Conservation (phyloP, 2,113 vertebrate genomes). For the Sinocyclocheilus anshuiensis region DNA sequence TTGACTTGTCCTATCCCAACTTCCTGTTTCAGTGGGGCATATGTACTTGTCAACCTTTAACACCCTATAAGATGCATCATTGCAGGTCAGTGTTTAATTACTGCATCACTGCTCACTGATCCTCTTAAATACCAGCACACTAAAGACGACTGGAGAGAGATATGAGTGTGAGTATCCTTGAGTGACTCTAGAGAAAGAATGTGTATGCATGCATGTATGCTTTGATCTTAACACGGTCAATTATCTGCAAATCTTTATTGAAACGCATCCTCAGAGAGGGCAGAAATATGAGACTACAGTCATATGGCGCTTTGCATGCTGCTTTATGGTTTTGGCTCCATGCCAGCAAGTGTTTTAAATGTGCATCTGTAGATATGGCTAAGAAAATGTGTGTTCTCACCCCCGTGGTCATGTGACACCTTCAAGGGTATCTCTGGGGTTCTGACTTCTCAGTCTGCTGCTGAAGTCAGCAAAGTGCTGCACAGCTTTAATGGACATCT, state of each 20-base stretch:
- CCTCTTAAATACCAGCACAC: slow-evolving; percentile 20
- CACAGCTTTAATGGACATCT: slow-evolving; percentile 32
- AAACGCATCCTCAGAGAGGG: background rate
- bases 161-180: slow-evolving; percentile 20
- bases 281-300: background rate
- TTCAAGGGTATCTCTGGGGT: slow-evolving; percentile 50
- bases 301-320: background rate
- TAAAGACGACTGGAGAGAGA: slow-evolving; percentile 23
- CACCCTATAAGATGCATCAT: background rate
- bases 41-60: background rate
- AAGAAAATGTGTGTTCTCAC: slow-evolving; percentile 6
- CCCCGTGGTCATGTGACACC: slow-evolving; percentile 28
- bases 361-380: background rate
- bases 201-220: background rate
- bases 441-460: background rate
- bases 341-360: background rate
- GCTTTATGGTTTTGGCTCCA: background rate
- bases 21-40: background rate
- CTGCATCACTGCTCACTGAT: slow-evolving; percentile 17
- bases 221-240: background rate
- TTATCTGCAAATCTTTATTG: background rate
- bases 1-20: background rate
- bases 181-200: slow-evolving; percentile 7
- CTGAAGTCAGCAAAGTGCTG: slow-evolving; percentile 48
- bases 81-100: slow-evolving; percentile 35